These are phyloP conservation scores for Glaucomys volans DNA, from an alignment of 2,113 vertebrate genomes.

Conservation along the genomic window DNA sequence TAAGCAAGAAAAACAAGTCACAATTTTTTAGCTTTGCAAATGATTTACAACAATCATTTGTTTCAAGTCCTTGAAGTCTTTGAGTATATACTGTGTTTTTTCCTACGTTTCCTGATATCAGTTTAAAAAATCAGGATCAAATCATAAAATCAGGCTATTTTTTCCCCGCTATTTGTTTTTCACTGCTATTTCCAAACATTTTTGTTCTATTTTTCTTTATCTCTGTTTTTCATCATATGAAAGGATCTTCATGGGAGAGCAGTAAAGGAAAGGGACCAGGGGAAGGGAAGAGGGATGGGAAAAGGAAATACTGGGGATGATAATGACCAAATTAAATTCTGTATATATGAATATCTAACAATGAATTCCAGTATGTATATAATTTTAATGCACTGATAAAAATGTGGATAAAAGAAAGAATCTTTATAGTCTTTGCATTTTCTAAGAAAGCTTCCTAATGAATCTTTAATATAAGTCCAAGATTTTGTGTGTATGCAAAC, in stretches of 20 bases:
- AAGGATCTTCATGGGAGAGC: not conserved
- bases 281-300: no score
- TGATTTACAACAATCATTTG: not conserved
- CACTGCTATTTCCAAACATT: not conserved
- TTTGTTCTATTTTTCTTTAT: not conserved
- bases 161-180: not conserved
- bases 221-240: not conserved
- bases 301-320: no score
- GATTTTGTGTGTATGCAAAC: not conserved
- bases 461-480: not conserved
- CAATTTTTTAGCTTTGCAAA: not conserved
- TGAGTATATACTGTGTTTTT: not conserved
- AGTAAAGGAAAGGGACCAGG: no score
- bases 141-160: not conserved
- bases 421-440: not conserved
- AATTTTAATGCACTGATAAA: no score
- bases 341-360: no score
- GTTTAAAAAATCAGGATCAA: slow-evolving; percentile 1
- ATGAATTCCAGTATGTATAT: no score
- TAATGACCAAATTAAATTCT: no score
- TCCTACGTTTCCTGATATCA: not conserved
- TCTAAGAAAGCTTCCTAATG: not conserved
- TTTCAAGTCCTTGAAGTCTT: not conserved
- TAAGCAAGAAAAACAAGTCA: not conserved
- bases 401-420: not conserved